These are phyloP conservation scores for Hypolimnas misippus DNA, from an alignment of 2,888 invertebrate species.

Conservation along the genomic window DNA sequence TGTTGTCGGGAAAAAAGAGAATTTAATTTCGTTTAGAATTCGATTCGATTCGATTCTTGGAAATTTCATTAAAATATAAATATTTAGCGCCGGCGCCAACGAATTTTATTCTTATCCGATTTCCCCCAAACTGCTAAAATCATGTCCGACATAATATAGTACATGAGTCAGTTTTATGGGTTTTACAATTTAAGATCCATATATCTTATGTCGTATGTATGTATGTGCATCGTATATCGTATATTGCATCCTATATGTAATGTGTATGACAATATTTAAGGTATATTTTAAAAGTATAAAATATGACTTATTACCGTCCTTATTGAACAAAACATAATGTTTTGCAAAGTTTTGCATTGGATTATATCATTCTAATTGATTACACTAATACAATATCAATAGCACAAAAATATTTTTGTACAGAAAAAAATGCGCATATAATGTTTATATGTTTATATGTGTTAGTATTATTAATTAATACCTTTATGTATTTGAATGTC, in stretches of 20 bases:
- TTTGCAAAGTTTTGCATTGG: too few species aligned
- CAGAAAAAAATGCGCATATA: too few species aligned
- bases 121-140: neutral
- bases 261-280: neutral
- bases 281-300: neutral
- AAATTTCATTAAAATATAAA: slow-evolving; percentile 19
- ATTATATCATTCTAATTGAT: too few species aligned
- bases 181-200: neutral
- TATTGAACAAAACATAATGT: too few species aligned
- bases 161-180: neutral
- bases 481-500: neutral
- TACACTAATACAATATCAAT: too few species aligned
- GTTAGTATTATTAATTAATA: too few species aligned
- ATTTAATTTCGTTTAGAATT: slow-evolving; percentile 10
- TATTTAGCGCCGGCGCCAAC: slow-evolving; percentile 18
- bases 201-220: too few species aligned
- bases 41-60: slow-evolving; percentile 8
- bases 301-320: too few species aligned
- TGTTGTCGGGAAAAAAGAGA: slow-evolving; percentile 12
- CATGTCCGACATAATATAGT: neutral
- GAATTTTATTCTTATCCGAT: slow-evolving; percentile 4
- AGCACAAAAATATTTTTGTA: too few species aligned
- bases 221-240: neutral
- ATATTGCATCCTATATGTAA: neutral
- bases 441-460: too few species aligned